Evolutionary conservation across 2,888 invertebrate genomes (phyloP).

Genomic region (Sarcophaga subvicina): DNA sequence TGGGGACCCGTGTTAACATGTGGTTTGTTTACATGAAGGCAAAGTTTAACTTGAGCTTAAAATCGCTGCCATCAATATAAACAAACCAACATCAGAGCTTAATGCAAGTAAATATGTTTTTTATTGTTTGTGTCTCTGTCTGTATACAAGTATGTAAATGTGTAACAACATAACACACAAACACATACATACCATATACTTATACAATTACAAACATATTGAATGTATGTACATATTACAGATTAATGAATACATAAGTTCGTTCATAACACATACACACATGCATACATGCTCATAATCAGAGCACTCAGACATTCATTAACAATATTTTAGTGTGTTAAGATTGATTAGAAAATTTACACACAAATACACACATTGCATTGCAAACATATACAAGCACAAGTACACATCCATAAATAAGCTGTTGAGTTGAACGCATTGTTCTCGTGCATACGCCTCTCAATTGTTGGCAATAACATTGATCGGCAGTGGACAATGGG

Average conservation of each 20-base stretch:
- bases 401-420: neutral
- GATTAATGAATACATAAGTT: neutral
- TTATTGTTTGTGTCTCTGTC: neutral
- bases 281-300: neutral
- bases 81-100: neutral
- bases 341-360: constrained; percentile 50
- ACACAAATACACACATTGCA: neutral
- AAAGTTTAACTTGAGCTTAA: constrained; percentile 49
- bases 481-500: neutral
- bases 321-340: constrained; percentile 39
- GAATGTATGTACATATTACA: neutral
- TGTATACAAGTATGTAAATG: neutral
- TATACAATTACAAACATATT: neutral
- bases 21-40: constrained; percentile 63
- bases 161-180: neutral
- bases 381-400: neutral
- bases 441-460: neutral
- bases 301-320: constrained; percentile 15
- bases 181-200: neutral
- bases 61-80: neutral
- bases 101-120: constrained; percentile 6
- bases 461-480: constrained; percentile 40
- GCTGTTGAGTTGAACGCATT: neutral
- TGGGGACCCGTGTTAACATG: constrained; percentile 59
- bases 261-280: neutral